A percentile compares a stretch with the other conserved stretches of the same genome.
These are phyloP conservation scores for Ephialtes manifestator DNA, from an alignment of 2,888 invertebrate species.

Conservation along the genomic window DNA sequence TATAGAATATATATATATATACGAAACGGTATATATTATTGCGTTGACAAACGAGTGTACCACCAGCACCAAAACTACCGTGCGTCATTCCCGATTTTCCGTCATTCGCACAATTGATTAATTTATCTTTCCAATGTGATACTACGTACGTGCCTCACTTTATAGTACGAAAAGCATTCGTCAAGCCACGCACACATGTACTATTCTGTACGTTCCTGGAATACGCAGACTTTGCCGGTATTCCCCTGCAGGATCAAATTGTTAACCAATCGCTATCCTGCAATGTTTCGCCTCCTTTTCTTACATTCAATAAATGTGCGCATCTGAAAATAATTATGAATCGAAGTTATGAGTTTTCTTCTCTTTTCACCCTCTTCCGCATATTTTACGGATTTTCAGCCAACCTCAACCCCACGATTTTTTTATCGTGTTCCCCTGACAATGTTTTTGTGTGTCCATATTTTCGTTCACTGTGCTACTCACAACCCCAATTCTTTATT, in stretches of 20 bases:
- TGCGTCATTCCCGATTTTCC: slow-evolving; percentile 17
- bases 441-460: slow-evolving; percentile 36
- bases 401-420: background rate
- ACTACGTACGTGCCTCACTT: background rate
- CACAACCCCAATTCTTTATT: slow-evolving; percentile 40
- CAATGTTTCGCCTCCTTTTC: slow-evolving; percentile 33
- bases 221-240: background rate
- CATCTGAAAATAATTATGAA: slow-evolving; percentile 14
- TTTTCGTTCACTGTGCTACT: slow-evolving; percentile 24
- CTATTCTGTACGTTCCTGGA: background rate
- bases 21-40: background rate
- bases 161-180: slow-evolving; percentile 15
- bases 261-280: slow-evolving; percentile 24
- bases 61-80: background rate
- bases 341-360: slow-evolving; percentile 34
- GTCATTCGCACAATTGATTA: slow-evolving; percentile 31
- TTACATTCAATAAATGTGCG: slow-evolving; percentile 44
- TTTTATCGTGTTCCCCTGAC: slow-evolving; percentile 21
- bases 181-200: background rate
- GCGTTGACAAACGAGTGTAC: slow-evolving; percentile 8
- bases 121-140: slow-evolving; percentile 28
- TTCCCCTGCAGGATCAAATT: slow-evolving; percentile 22
- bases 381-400: slow-evolving; percentile 4
- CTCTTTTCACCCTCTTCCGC: background rate
- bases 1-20: too few relatives aligned